A percentile compares a stretch with the other conserved stretches of the same genome.
phyloP scores from a whole-genome alignment of 2,888 invertebrate genomes.

The Pachliopta kotzebuea region DNA sequence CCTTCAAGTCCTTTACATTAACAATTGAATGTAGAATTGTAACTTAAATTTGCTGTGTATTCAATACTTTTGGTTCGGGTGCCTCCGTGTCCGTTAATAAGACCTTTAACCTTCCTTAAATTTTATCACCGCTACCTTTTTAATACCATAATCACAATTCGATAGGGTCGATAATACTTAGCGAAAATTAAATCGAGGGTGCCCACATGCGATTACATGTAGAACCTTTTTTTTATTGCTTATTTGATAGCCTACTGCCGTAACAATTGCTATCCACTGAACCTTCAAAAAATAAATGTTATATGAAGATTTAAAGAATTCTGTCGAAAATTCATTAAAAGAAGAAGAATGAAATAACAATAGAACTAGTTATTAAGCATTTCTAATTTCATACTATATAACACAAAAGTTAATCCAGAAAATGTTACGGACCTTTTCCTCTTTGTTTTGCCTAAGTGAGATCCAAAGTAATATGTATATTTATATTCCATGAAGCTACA shows the following conservation, averaged over 20 bases:
- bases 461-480: too few species aligned
- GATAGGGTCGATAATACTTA: conserved; percentile 25
- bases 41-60: conserved; percentile 25
- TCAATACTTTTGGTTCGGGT: conserved; percentile 22
- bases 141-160: conserved; percentile 27
- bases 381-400: too few species aligned
- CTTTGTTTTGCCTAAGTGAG: too few species aligned
- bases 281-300: conserved; percentile 4
- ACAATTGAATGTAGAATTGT: conserved; percentile 23
- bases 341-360: too few species aligned
- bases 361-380: too few species aligned
- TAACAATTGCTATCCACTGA: conserved; percentile 12
- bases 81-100: conserved; percentile 18
- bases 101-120: conserved; percentile 29
- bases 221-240: conserved; percentile 23
- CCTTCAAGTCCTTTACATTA: conserved; percentile 5
- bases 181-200: conserved; percentile 28
- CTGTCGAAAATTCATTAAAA: too few species aligned
- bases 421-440: too few species aligned
- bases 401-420: too few species aligned
- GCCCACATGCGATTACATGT: conserved; percentile 24
- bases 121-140: conserved; percentile 28
- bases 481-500: too few species aligned
- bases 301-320: neutral
- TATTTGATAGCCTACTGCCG: conserved; percentile 16